These are phyloP conservation scores for Lasius platythorax DNA, from an alignment of 2,888 invertebrate genomes.

Conservation along the genomic window DNA sequence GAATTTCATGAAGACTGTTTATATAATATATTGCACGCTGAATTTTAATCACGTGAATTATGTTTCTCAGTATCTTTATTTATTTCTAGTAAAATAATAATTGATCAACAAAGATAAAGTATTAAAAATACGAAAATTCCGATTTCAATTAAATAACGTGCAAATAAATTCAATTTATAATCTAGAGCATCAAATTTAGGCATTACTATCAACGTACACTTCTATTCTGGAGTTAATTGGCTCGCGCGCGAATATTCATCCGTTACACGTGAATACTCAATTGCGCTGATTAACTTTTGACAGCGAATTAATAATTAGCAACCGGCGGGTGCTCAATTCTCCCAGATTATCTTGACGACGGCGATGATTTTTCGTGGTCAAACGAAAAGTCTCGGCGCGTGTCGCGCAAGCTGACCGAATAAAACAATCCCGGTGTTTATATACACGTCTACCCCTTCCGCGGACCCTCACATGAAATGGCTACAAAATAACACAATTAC, in stretches of 20 bases:
- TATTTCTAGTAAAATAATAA: not conserved
- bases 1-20: not conserved
- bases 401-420: conserved; percentile 81
- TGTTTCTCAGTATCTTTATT: not conserved
- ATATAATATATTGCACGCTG: not conserved
- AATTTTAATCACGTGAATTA: conserved; percentile 2
- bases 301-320: conserved; percentile 51
- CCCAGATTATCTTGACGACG: conserved; percentile 50
- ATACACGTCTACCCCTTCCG: conserved; percentile 81
- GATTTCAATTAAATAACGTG: conserved; percentile 26
- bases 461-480: conserved; percentile 84
- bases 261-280: conserved; percentile 42
- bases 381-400: conserved; percentile 65
- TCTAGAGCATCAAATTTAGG: conserved; percentile 1
- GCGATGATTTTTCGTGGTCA: conserved; percentile 43
- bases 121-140: not conserved
- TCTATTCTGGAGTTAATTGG: conserved; percentile 13
- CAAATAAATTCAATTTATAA: conserved; percentile 40
- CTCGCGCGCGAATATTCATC: conserved; percentile 35
- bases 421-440: conserved; percentile 85
- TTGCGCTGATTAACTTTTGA: conserved; percentile 53
- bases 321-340: conserved; percentile 28
- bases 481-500: conserved; percentile 86
- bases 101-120: not conserved
- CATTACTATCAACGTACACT: conserved; percentile 2